A percentile compares a stretch with the other conserved stretches of the same genome.
phyloP scores from a whole-genome alignment of 2,888 invertebrate species.

The Cerceris rybyensis region DNA sequence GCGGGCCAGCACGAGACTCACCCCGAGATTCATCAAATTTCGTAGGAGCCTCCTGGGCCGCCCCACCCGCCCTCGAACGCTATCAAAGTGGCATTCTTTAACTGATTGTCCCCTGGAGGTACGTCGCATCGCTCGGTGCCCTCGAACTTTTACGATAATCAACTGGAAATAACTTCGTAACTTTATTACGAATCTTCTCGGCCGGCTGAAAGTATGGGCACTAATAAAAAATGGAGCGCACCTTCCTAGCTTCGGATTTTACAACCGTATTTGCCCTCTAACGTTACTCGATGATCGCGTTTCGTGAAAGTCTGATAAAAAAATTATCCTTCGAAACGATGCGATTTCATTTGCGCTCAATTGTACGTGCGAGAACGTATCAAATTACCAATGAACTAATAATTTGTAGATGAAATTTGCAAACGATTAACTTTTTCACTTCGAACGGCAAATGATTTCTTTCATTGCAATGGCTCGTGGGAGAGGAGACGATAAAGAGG shows the following conservation, averaged over 20 bases:
- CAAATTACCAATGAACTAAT: neutral
- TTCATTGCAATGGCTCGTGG: too few relatives aligned
- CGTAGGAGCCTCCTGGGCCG: conserved; percentile 61
- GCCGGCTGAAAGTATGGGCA: conserved; percentile 50
- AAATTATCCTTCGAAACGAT: conserved; percentile 23
- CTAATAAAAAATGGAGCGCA: conserved; percentile 65
- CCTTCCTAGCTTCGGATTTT: conserved; percentile 49
- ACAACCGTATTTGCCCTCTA: conserved; percentile 40
- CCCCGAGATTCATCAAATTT: conserved; percentile 72
- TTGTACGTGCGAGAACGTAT: neutral
- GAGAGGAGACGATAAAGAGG: too few relatives aligned
- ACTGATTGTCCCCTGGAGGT: conserved; percentile 76
- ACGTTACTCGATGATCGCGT: conserved; percentile 31
- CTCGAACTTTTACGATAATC: conserved; percentile 77
- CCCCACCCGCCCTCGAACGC: conserved; percentile 63
- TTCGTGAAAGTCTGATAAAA: conserved; percentile 27
- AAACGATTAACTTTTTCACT: too few relatives aligned
- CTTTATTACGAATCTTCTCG: conserved; percentile 72
- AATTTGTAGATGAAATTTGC: too few relatives aligned
- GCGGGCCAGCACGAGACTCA: conserved; percentile 28
- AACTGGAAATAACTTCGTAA: conserved; percentile 77
- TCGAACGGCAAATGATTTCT: too few relatives aligned
- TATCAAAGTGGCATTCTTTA: conserved; percentile 77
- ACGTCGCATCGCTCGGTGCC: conserved; percentile 65
- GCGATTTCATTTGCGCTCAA: conserved; percentile 13